A percentile compares a stretch with the other conserved stretches of the same genome.
Conservation (phyloP, 2,888 invertebrate species). For the Perdita meconis region DNA sequence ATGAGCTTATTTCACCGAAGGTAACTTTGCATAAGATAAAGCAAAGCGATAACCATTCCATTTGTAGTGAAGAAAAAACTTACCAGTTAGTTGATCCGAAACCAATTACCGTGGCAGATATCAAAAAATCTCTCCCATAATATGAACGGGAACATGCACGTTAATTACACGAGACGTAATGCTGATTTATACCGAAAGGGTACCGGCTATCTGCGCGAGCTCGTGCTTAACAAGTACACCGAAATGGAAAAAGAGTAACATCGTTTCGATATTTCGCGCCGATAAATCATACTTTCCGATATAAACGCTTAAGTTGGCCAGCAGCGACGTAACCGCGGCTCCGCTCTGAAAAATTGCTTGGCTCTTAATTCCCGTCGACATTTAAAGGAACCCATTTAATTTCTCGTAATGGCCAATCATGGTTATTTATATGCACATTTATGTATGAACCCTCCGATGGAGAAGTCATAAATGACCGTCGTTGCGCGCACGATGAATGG, state of each 20-base stretch:
- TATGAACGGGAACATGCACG: too few species aligned
- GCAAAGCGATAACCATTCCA: too few species aligned
- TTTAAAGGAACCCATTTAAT: constrained; percentile 58
- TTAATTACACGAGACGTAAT: constrained; percentile 22
- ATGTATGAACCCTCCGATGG: constrained; percentile 37
- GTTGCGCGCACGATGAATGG: constrained; percentile 5
- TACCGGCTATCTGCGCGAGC: neutral
- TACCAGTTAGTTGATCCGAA: too few species aligned
- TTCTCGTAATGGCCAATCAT: constrained; percentile 51
- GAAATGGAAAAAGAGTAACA: neutral
- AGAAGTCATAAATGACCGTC: constrained; percentile 37
- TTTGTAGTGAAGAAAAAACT: too few species aligned
- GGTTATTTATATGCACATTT: constrained; percentile 57
- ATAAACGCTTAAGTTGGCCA: constrained; percentile 38
- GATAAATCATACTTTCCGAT: constrained; percentile 51
- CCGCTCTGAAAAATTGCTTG: constrained; percentile 48
- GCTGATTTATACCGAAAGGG: constrained; percentile 15
- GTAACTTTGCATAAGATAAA: too few species aligned
- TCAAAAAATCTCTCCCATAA: too few species aligned
- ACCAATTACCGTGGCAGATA: neutral
- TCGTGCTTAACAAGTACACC: constrained; percentile 6
- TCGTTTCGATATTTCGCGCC: constrained; percentile 30
- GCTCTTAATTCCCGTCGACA: constrained; percentile 53
- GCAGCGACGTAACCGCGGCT: constrained; percentile 21
- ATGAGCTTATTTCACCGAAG: too few species aligned